A percentile compares a stretch with the other conserved stretches of the same genome.
phyloP scores from a whole-genome alignment of 2,888 invertebrate genomes.

The Priocnemis perturbator region DNA sequence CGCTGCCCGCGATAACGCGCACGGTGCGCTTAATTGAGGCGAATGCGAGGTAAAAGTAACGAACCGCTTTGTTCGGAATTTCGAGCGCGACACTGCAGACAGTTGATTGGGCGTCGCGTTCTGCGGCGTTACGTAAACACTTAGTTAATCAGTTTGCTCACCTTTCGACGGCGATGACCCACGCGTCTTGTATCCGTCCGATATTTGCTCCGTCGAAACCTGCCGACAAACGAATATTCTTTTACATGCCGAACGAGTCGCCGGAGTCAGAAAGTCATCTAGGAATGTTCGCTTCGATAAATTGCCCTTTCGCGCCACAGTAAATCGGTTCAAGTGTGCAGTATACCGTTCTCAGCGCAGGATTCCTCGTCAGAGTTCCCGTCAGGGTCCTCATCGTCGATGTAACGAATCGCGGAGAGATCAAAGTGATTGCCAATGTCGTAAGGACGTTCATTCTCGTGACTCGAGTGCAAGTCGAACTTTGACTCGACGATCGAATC shows the following conservation, averaged over 20 bases:
- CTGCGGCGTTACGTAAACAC: too few species aligned
- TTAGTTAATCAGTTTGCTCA: conserved; percentile 78
- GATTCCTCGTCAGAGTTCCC: conserved; percentile 10
- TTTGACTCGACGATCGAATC: conserved; percentile 54
- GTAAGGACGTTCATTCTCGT: conserved; percentile 20
- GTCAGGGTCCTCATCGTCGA: conserved; percentile 69
- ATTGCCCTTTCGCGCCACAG: neutral
- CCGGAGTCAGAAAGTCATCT: neutral
- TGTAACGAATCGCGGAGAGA: conserved; percentile 68
- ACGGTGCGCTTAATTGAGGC: too few species aligned
- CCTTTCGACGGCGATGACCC: conserved; percentile 98
- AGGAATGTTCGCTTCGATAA: neutral
- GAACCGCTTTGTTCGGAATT: neutral
- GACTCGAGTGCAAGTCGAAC: conserved; percentile 20
- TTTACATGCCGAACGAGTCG: neutral
- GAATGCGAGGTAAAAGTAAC: neutral
- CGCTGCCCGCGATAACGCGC: too few species aligned
- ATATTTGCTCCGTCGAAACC: conserved; percentile 72
- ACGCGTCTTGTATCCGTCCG: conserved; percentile 89
- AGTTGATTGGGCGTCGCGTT: too few species aligned
- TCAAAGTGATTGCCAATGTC: conserved; percentile 61
- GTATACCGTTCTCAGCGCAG: too few species aligned
- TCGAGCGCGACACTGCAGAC: too few species aligned
- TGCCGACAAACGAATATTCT: conserved; percentile 25
- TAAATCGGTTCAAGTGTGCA: neutral